Evolutionary conservation across 2,888 invertebrate genomes (phyloP), one percentile per base, ranked within the genome.

Genomic region (Poecilobothrus nobilitatus): DNA sequence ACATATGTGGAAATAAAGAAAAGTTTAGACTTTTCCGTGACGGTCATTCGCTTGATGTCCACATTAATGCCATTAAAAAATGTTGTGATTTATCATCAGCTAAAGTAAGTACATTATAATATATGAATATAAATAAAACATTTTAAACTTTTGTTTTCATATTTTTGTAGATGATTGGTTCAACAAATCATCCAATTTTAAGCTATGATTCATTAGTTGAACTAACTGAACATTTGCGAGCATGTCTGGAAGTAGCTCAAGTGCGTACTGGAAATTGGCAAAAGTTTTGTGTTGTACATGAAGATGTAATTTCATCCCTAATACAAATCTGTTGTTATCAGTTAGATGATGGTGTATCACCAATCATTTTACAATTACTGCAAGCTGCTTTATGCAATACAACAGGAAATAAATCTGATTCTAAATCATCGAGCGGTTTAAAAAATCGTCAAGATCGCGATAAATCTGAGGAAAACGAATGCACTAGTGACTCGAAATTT

Each of bases 241-340:
- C 92, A 6, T 96, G 97, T 76, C 89, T 92, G 67, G 97, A 98
- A 81, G 93, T 97, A 70, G 96, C 96, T 53, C 88, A 90, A 67
- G 89, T 90, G 68, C 89, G 97, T 68, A 94, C 95, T 0, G 90
- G 92, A 74, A 97, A 97, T 84, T 98, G 97, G 97, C 97, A 97
- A 81, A 87, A 90, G 77, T 92, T 92, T 79, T 95, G 95, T 77
- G 81, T 87, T 2, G 85, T 86, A 53, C 89, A 91, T 76, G 88
- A 89, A 37, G 84, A 84, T 74, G 89, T 90, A 6, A 87, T 96
- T 66, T 85, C 94, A 34, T 90, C 94, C 74, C 89, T 97, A 76
- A 86, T 97, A 76, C 86, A 91, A 70, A 91, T 92, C 66, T 92
- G 94, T 76, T 91, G 94, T 70, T 82, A 79, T 72, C 85, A 91